Conservation (phyloP, 1,140 invertebrate genomes). For the Brachionus sp. region DNA sequence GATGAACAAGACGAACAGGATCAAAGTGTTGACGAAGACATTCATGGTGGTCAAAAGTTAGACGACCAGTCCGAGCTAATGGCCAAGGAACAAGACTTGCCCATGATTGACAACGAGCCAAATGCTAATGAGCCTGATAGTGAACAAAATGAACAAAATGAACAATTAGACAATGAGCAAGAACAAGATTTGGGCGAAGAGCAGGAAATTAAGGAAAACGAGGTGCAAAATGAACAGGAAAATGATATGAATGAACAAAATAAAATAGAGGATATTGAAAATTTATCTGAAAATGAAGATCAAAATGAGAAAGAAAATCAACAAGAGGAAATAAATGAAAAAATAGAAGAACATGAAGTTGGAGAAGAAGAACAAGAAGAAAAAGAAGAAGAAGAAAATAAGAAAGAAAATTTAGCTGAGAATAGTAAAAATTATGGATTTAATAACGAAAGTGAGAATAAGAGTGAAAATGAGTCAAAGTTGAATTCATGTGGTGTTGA, state of each 20-base stretch:
- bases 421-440: neutral
- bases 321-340: neutral
- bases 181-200: neutral
- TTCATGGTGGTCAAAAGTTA: neutral
- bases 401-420: neutral
- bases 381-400: neutral
- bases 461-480: neutral
- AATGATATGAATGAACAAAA: neutral
- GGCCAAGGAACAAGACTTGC: constrained; percentile 2
- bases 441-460: neutral
- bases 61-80: neutral
- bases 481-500: neutral
- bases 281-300: neutral
- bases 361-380: neutral
- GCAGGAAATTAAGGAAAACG: neutral
- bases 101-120: constrained; percentile 13
- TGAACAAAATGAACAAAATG: neutral
- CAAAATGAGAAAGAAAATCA: neutral
- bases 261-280: constrained; percentile 29
- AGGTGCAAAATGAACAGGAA: neutral
- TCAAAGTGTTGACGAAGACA: neutral
- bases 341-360: neutral
- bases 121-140: neutral
- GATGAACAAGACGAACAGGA: neutral
- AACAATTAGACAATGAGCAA: neutral